phyloP scores from a whole-genome alignment of 2,113 vertebrate genomes.

The Acinonyx jubatus region DNA sequence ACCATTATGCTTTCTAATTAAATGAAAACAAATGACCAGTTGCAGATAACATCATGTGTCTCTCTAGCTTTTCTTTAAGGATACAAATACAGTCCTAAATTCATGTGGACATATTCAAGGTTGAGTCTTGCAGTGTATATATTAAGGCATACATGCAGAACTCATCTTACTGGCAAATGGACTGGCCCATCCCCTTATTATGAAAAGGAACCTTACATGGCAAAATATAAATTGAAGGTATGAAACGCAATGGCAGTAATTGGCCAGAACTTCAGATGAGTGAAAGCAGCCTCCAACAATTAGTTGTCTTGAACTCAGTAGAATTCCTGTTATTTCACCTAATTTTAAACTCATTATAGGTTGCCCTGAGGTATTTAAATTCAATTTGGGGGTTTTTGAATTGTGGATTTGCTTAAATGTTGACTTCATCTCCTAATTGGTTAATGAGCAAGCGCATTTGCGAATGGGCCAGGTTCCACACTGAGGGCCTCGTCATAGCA shows the following conservation, averaged over 20 bases:
- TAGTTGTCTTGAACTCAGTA: slow-evolving; percentile 48
- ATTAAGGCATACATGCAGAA: neutral
- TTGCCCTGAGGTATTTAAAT: neutral
- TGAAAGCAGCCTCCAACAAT: neutral
- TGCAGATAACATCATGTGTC: neutral
- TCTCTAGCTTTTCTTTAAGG: neutral
- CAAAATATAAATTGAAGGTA: neutral
- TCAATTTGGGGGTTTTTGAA: slow-evolving; percentile 39
- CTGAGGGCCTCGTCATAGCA: neutral
- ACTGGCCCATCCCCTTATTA: neutral
- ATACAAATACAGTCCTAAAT: slow-evolving; percentile 24
- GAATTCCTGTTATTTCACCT: slow-evolving; percentile 43
- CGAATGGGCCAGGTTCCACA: neutral
- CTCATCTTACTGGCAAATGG: neutral
- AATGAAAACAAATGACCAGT: neutral
- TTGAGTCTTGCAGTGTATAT: neutral
- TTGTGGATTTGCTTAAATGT: slow-evolving; percentile 41
- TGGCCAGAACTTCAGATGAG: neutral
- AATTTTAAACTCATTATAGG: slow-evolving; percentile 30
- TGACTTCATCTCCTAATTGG: neutral
- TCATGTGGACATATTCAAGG: neutral
- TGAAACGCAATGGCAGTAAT: neutral
- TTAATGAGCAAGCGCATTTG: slow-evolving; percentile 1
- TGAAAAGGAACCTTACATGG: neutral
- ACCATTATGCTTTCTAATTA: neutral